phyloP scores from a whole-genome alignment of 2,113 vertebrate species.

The Emydura subglobosa region DNA sequence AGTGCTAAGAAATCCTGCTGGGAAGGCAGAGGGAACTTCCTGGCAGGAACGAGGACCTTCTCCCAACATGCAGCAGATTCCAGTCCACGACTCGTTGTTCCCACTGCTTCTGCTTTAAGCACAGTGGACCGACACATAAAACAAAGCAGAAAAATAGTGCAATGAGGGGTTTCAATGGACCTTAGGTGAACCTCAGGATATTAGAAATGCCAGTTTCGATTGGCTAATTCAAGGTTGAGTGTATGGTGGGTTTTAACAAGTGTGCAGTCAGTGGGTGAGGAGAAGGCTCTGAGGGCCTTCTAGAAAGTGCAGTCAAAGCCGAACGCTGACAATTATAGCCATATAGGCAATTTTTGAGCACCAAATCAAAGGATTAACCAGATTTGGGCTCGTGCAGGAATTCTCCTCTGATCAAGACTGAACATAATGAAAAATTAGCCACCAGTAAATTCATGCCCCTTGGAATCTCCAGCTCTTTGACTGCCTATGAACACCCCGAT shows the following conservation, averaged over 20 bases:
- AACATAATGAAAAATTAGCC: neutral
- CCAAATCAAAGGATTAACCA: neutral
- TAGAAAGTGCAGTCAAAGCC: neutral
- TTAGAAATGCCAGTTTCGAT: neutral
- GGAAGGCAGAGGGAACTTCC: neutral
- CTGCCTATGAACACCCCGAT: neutral
- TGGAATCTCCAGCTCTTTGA: neutral
- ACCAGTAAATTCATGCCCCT: neutral
- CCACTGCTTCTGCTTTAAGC: neutral
- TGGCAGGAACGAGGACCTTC: neutral
- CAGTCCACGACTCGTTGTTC: neutral
- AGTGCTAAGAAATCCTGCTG: neutral
- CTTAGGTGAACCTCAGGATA: neutral
- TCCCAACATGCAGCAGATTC: neutral
- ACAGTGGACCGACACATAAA: neutral
- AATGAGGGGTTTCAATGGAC: neutral
- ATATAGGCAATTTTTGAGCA: neutral
- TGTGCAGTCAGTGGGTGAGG: neutral
- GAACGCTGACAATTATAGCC: neutral
- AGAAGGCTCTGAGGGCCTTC: neutral
- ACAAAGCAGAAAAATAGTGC: neutral
- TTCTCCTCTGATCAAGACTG: neutral
- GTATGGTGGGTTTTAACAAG: neutral
- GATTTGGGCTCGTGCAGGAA: neutral
- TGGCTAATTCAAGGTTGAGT: neutral